phyloP scores from a whole-genome alignment of 2,797 vertebrate genomes.

The Nannoperca obscura region DNA sequence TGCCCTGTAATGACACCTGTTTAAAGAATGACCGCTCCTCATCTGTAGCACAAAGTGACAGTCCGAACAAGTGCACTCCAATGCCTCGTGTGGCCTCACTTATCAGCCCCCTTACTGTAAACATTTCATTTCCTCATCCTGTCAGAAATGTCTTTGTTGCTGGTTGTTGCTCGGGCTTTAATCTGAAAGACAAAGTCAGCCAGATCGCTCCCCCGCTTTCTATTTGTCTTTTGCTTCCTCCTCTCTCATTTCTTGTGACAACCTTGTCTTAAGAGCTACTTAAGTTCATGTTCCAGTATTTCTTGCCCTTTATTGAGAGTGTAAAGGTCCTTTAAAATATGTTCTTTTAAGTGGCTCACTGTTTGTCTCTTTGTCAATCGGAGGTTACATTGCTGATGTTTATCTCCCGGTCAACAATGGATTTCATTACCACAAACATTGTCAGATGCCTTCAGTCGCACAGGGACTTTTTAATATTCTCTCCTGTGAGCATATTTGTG shows the following conservation, averaged over 20 bases:
- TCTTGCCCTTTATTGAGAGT: conserved; percentile 59
- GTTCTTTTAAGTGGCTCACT: conserved; percentile 67
- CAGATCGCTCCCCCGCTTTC: conserved; percentile 68
- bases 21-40: conserved; percentile 64
- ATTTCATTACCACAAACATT: conserved; percentile 87
- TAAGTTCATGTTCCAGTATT: conserved; percentile 69
- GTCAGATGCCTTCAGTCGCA: conserved; percentile 68
- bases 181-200: conserved; percentile 88
- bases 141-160: conserved; percentile 83
- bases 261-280: conserved; percentile 68
- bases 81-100: conserved; percentile 69
- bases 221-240: conserved; percentile 75
- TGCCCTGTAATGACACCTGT: conserved; percentile 69
- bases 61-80: conserved; percentile 70
- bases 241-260: conserved; percentile 73
- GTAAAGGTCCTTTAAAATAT: conserved; percentile 68
- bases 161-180: conserved; percentile 81
- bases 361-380: conserved; percentile 75
- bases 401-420: conserved; percentile 84
- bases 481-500: conserved; percentile 67
- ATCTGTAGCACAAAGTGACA: conserved; percentile 67
- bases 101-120: conserved; percentile 76
- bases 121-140: conserved; percentile 89
- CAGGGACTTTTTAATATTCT: conserved; percentile 40
- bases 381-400: conserved; percentile 84